Percentiles rank a stretch among this genome's conserved stretches.
phyloP scores from a whole-genome alignment of 2,113 vertebrate genomes.

The Irena cyanogastra region DNA sequence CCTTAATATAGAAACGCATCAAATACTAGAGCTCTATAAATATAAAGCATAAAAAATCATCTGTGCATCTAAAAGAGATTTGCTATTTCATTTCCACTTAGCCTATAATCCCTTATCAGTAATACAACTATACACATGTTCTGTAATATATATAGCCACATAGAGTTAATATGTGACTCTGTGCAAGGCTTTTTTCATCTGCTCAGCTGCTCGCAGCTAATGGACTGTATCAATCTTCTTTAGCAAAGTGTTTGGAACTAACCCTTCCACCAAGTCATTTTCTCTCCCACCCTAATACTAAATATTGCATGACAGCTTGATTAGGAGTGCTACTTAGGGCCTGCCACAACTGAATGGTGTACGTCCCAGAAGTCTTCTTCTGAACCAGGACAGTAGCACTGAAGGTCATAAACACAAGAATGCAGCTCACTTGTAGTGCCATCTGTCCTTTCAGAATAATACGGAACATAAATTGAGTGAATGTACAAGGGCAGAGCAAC shows the following conservation, averaged over 20 bases:
- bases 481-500: neutral
- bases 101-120: neutral
- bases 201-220: neutral
- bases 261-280: neutral
- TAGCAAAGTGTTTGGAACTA: neutral
- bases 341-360: neutral
- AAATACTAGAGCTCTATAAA: neutral
- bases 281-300: neutral
- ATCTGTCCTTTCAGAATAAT: neutral
- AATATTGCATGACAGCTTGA: neutral
- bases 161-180: neutral
- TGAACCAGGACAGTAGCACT: neutral
- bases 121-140: neutral
- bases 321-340: neutral
- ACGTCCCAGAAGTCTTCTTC: neutral
- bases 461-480: neutral
- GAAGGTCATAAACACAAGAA: neutral
- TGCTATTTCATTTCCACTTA: neutral
- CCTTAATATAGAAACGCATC: neutral
- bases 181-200: neutral
- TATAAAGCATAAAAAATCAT: neutral
- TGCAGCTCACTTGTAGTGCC: neutral
- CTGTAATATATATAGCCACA: neutral
- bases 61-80: neutral
- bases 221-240: neutral